phyloP scores from a whole-genome alignment of 2,797 vertebrate genomes.

The Echiichthys vipera region DNA sequence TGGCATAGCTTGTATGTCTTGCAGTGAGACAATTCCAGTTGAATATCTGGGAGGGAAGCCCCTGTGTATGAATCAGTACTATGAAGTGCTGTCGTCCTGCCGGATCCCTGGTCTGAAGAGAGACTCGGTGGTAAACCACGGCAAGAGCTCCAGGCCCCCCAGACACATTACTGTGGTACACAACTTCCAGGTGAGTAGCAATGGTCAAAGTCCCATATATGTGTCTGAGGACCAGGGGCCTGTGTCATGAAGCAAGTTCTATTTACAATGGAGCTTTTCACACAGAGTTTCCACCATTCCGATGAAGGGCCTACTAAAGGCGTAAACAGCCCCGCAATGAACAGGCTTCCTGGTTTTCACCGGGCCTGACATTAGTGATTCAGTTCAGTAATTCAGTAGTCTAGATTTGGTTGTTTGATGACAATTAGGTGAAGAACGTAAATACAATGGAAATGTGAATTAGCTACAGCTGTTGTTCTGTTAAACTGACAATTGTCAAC shows the following conservation, averaged over 20 bases:
- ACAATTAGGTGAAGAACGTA: background rate
- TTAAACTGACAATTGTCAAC: background rate
- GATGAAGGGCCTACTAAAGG: too few relatives aligned
- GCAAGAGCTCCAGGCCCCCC: slow-evolving; percentile 86
- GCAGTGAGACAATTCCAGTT: slow-evolving; percentile 92
- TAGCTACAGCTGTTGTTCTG: background rate
- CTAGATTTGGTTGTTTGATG: background rate
- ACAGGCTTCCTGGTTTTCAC: background rate
- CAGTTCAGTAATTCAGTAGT: background rate
- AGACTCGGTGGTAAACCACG: slow-evolving; percentile 90
- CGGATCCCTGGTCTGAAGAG: slow-evolving; percentile 91
- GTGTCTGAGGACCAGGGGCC: background rate
- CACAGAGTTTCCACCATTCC: too few relatives aligned
- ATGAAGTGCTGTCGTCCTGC: slow-evolving; percentile 95
- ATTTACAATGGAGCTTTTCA: background rate
- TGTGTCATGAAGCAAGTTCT: background rate
- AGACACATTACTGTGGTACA: slow-evolving; percentile 93
- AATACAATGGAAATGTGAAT: too few relatives aligned
- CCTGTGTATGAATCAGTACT: slow-evolving; percentile 98
- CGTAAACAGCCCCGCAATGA: too few relatives aligned
- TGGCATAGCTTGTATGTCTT: slow-evolving; percentile 5
- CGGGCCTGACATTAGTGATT: background rate
- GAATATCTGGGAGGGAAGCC: slow-evolving; percentile 90
- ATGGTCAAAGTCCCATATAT: background rate
- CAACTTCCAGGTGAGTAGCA: slow-evolving; percentile 90